These are phyloP conservation scores for Campoplex capitator DNA, from an alignment of 2,888 invertebrate species.

Conservation along the genomic window DNA sequence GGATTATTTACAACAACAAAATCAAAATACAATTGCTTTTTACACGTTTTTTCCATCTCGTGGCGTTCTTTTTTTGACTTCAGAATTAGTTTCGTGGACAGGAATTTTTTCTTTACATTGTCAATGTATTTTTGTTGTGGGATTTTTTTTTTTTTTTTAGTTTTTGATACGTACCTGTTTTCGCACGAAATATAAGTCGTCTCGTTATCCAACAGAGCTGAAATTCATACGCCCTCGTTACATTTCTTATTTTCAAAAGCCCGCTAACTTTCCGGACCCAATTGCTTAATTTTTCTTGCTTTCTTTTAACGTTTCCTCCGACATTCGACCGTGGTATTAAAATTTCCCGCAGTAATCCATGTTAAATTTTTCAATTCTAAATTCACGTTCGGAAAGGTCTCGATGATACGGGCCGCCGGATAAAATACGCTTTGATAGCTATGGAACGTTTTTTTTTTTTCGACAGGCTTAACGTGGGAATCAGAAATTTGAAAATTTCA, in stretches of 20 bases:
- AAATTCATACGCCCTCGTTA: conserved; percentile 76
- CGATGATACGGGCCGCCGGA: neutral
- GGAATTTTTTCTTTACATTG: conserved; percentile 35
- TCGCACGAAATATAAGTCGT: conserved; percentile 80
- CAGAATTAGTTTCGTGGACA: conserved; percentile 71
- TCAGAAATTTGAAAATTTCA: neutral
- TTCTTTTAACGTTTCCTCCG: conserved; percentile 32
- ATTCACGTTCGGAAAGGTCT: neutral
- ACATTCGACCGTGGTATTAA: conserved; percentile 54
- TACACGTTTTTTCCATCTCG: neutral
- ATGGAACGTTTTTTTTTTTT: neutral
- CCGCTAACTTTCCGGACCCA: conserved; percentile 41
- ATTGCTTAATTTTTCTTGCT: neutral
- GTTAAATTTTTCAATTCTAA: conserved; percentile 32
- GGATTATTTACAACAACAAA: neutral
- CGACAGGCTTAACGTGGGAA: neutral
- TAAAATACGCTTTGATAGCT: neutral
- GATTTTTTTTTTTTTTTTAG: conserved; percentile 27
- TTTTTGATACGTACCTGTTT: conserved; percentile 79
- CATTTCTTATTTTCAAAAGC: conserved; percentile 54
- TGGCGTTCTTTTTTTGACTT: conserved; percentile 60
- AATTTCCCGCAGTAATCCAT: conserved; percentile 45
- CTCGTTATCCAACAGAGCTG: conserved; percentile 83
- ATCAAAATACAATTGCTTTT: neutral
- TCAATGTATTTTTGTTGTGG: conserved; percentile 36